phyloP scores from a whole-genome alignment of 2,113 vertebrate species.

The Coptodon bakossiorum region DNA sequence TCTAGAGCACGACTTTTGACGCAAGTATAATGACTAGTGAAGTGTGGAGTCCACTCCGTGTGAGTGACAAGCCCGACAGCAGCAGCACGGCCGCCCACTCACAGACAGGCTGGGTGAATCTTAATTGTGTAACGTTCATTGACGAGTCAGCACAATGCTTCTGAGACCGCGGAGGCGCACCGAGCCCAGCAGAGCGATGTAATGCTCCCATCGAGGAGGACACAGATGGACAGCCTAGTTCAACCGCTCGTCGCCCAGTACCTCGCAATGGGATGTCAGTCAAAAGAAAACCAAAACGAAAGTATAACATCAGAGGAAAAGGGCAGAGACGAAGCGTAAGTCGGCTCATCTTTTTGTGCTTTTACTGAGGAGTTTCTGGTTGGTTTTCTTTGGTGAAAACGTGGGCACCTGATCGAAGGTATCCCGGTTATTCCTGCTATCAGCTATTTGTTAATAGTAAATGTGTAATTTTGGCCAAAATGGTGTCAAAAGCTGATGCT shows the following conservation, averaged over 20 bases:
- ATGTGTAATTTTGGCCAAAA: background rate
- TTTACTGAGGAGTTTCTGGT: background rate
- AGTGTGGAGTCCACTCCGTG: background rate
- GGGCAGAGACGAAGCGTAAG: slow-evolving; percentile 66
- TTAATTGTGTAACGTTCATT: slow-evolving; percentile 55
- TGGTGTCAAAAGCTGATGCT: background rate
- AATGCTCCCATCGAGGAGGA: slow-evolving; percentile 60
- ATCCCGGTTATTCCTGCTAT: background rate
- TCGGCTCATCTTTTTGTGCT: background rate
- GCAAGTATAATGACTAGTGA: background rate
- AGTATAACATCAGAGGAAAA: slow-evolving; percentile 48
- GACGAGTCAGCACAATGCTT: slow-evolving; percentile 63
- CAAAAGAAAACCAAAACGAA: slow-evolving; percentile 60
- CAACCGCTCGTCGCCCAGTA: slow-evolving; percentile 74
- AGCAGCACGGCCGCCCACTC: slow-evolving; percentile 61
- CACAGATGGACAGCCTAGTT: slow-evolving; percentile 73
- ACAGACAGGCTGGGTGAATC: slow-evolving; percentile 40
- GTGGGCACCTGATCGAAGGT: background rate
- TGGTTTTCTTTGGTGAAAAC: background rate
- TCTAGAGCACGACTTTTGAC: background rate
- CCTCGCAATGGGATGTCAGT: slow-evolving; percentile 70
- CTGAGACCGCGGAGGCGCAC: slow-evolving; percentile 47
- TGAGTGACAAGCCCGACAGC: slow-evolving; percentile 50
- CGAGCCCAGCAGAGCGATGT: slow-evolving; percentile 46
- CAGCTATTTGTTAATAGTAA: background rate